Percentiles rank a stretch among this genome's conserved stretches.
phyloP scores from a whole-genome alignment of 2,797 vertebrate genomes.

The Cyprinella venusta region DNA sequence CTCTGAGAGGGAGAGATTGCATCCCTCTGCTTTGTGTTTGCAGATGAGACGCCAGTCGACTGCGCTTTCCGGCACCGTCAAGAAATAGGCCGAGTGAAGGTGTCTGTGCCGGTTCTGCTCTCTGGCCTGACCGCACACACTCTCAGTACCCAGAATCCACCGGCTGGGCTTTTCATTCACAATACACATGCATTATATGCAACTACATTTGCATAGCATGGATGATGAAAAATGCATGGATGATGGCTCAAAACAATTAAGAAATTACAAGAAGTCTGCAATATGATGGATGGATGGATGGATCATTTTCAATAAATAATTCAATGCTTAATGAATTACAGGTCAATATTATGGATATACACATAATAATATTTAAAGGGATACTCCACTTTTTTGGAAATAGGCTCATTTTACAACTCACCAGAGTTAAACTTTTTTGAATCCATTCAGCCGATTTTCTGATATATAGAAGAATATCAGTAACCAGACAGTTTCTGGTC shows the following conservation, averaged over 20 bases:
- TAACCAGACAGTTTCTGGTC: no score
- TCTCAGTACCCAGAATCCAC: not conserved
- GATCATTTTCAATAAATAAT: not conserved
- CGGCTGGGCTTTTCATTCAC: conserved; percentile 9
- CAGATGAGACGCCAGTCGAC: conserved; percentile 23
- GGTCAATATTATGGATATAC: no score
- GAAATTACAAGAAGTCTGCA: not conserved
- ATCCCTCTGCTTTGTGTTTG: conserved; percentile 23
- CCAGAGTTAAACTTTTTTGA: no score
- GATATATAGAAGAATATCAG: no score
- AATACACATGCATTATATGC: not conserved
- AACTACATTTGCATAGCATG: not conserved
- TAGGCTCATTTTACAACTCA: no score
- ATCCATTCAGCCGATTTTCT: no score
- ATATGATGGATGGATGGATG: not conserved
- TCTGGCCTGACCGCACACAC: no score
- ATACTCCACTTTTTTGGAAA: no score
- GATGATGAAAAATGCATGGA: not conserved
- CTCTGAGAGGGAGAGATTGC: not conserved
- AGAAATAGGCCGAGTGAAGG: not conserved
- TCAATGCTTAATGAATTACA: not conserved
- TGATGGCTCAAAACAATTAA: not conserved
- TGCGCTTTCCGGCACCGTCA: conserved; percentile 1
- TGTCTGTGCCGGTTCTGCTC: not conserved
- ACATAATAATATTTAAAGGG: no score